These are phyloP conservation scores for Zophobas atratus DNA, from an alignment of 1,140 invertebrate genomes.

Conservation along the genomic window DNA sequence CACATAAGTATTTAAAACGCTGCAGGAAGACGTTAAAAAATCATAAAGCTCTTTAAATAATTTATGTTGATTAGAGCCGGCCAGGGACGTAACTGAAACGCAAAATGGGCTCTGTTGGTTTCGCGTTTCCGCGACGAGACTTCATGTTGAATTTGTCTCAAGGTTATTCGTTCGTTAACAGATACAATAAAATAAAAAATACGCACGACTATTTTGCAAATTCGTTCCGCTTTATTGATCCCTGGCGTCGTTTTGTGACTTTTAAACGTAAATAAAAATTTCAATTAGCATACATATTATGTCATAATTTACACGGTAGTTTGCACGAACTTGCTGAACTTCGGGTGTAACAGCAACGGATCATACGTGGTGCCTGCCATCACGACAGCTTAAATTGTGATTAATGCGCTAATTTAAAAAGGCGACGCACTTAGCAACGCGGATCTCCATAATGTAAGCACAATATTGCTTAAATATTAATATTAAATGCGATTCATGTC, in stretches of 20 bases:
- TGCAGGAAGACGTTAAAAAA: constrained; percentile 30
- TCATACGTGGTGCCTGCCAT: too few species aligned
- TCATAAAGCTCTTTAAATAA: constrained; percentile 32
- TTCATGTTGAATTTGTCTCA: constrained; percentile 16
- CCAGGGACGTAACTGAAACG: constrained; percentile 23
- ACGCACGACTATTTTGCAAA: not conserved
- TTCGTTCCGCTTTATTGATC: not conserved
- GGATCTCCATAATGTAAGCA: too few species aligned
- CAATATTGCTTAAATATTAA: too few species aligned
- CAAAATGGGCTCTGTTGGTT: constrained; percentile 19
- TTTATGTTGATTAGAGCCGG: constrained; percentile 25
- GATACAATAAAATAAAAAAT: not conserved
- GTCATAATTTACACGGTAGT: not conserved
- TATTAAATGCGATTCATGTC: too few species aligned
- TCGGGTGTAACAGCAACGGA: too few species aligned
- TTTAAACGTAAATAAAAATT: not conserved
- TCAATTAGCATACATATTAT: not conserved
- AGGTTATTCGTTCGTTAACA: constrained; percentile 15
- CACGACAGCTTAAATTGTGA: too few species aligned
- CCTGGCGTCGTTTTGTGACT: not conserved
- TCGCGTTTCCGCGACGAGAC: constrained; percentile 23
- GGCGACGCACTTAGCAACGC: too few species aligned
- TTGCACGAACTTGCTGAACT: not conserved
- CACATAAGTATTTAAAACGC: constrained; percentile 31
- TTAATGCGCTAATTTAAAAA: too few species aligned